Evolutionary conservation across 1,140 invertebrate species (phyloP).

Genomic region (Eupeodes corollae): DNA sequence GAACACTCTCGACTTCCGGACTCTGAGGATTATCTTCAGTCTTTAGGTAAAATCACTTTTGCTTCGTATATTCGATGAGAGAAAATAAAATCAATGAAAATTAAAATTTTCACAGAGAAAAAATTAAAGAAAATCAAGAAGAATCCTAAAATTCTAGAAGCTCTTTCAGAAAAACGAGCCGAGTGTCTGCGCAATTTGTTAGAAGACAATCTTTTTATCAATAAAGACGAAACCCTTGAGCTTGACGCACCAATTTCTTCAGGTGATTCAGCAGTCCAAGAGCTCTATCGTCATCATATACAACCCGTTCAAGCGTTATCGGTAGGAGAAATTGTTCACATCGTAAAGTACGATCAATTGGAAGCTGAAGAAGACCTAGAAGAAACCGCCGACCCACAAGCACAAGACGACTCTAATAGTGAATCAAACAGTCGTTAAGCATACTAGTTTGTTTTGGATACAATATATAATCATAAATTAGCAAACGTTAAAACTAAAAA

Average conservation of each 20-base stretch:
- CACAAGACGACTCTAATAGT: not conserved
- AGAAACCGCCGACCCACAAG: constrained; percentile 2
- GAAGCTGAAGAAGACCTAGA: constrained; percentile 9
- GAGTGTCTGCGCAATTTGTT: constrained; percentile 39
- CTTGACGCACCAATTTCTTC: constrained; percentile 36
- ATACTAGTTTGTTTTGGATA: not conserved
- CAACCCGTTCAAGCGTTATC: constrained; percentile 39
- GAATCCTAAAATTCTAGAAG: constrained; percentile 37
- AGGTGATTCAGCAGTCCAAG: constrained; percentile 13
- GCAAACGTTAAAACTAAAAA: not conserved
- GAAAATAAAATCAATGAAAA: not conserved
- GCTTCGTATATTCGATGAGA: not conserved
- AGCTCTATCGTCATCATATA: constrained; percentile 36
- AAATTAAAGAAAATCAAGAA: constrained; percentile 40
- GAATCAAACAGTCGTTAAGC: too few relatives aligned
- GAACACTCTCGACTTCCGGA: constrained; percentile 33
- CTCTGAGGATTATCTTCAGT: constrained; percentile 27
- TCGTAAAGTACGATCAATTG: constrained; percentile 41
- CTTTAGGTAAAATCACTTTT: constrained; percentile 18
- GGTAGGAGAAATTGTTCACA: constrained; percentile 39
- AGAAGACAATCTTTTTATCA: constrained; percentile 13
- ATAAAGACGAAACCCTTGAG: constrained; percentile 17
- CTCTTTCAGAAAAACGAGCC: constrained; percentile 38
- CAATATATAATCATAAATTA: not conserved
- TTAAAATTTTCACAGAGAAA: constrained; percentile 30